phyloP scores from a whole-genome alignment of 2,797 vertebrate species.

The Varecia variegata region DNA sequence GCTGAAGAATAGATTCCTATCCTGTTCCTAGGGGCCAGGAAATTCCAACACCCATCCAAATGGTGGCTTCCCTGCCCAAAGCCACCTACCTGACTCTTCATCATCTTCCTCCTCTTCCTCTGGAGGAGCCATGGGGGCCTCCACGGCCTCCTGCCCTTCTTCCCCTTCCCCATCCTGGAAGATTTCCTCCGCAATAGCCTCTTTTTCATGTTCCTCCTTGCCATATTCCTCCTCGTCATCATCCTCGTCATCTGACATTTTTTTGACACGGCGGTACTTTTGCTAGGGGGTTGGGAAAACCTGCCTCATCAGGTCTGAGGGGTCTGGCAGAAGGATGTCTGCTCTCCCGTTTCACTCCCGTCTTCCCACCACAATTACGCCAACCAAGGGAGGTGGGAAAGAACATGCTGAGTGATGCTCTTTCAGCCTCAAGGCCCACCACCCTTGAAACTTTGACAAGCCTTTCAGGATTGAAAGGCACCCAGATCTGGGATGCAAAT shows the following conservation, averaged over 20 bases:
- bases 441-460: background rate
- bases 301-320: conserved; percentile 1
- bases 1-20: background rate
- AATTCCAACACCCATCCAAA: background rate
- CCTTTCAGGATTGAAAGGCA: background rate
- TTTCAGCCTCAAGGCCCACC: background rate
- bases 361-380: background rate
- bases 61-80: background rate
- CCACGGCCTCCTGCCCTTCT: conserved; percentile 91
- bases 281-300: conserved; percentile 85
- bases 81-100: conserved; percentile 92
- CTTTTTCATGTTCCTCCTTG: conserved; percentile 92
- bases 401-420: background rate
- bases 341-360: background rate
- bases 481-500: background rate
- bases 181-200: conserved; percentile 96
- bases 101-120: conserved; percentile 96
- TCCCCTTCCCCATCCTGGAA: conserved; percentile 95
- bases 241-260: conserved; percentile 97
- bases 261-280: conserved; percentile 96
- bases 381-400: background rate
- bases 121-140: conserved; percentile 87
- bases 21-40: background rate
- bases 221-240: conserved; percentile 93
- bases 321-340: background rate